These are phyloP conservation scores for Lucilia cuprina DNA, from an alignment of 1,140 invertebrate genomes.

Conservation along the genomic window DNA sequence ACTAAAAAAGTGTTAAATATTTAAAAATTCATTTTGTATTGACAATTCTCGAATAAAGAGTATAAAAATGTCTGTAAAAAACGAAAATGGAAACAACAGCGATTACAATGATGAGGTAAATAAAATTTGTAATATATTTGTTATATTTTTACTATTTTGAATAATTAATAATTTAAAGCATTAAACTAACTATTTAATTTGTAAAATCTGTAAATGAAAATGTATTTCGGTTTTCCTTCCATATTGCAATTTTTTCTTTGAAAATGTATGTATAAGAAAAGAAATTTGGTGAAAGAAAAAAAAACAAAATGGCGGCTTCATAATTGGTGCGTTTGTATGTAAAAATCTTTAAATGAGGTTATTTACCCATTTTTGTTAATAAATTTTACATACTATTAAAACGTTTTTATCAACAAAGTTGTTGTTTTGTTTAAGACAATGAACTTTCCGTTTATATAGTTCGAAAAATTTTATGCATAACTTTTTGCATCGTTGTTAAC, in stretches of 20 bases:
- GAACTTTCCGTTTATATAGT: too few relatives aligned
- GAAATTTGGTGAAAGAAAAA: neutral
- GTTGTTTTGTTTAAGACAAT: too few relatives aligned
- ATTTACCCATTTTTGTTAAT: neutral
- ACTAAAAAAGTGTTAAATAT: neutral
- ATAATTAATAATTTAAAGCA: too few relatives aligned
- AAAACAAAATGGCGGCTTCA: constrained; percentile 35
- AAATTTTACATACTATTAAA: too few relatives aligned
- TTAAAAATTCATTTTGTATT: neutral
- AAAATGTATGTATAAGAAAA: neutral
- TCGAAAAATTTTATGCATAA: neutral
- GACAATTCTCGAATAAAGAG: neutral
- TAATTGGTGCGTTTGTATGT: neutral
- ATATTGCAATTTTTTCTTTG: neutral
- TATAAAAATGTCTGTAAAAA: constrained; percentile 35
- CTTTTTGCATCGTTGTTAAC: neutral
- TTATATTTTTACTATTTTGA: too few relatives aligned
- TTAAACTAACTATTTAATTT: too few relatives aligned
- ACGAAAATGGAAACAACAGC: constrained; percentile 38
- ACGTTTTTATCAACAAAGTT: too few relatives aligned
- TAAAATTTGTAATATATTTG: neutral
- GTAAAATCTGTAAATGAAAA: neutral
- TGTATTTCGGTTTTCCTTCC: neutral
- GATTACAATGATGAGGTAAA: constrained; percentile 37
- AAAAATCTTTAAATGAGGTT: neutral